phyloP scores from a whole-genome alignment of 2,888 invertebrate species.

The Tillus elongatus region DNA sequence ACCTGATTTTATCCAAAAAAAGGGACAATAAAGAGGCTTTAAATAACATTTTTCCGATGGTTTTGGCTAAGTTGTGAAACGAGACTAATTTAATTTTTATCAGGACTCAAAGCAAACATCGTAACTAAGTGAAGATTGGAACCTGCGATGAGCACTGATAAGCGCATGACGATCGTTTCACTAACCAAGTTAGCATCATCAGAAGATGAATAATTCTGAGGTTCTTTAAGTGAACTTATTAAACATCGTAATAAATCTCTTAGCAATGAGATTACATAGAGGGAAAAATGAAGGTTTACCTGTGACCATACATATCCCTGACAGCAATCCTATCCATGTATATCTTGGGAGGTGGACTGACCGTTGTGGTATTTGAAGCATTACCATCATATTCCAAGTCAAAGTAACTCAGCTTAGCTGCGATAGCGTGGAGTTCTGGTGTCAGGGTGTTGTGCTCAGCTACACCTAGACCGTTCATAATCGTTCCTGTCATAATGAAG shows the following conservation, averaged over 20 bases:
- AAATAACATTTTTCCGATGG: too few relatives aligned
- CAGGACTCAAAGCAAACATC: too few relatives aligned
- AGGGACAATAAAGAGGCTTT: too few relatives aligned
- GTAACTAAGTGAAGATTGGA: too few relatives aligned
- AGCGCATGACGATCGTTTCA: too few relatives aligned
- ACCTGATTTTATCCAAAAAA: too few relatives aligned
- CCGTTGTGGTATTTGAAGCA: neutral
- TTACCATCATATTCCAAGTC: slow-evolving; percentile 28
- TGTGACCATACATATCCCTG: slow-evolving; percentile 38
- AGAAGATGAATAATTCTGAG: neutral
- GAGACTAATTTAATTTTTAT: too few relatives aligned
- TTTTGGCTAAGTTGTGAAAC: too few relatives aligned
- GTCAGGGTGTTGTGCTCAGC: slow-evolving; percentile 34
- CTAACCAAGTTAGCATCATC: too few relatives aligned
- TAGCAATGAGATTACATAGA: too few relatives aligned
- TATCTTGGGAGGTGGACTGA: slow-evolving; percentile 18
- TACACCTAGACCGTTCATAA: slow-evolving; percentile 37
- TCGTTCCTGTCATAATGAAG: slow-evolving; percentile 31
- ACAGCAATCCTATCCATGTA: slow-evolving; percentile 35
- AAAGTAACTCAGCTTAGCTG: slow-evolving; percentile 32
- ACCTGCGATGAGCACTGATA: too few relatives aligned
- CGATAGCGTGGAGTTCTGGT: slow-evolving; percentile 28
- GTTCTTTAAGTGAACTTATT: neutral
- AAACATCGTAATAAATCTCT: neutral
- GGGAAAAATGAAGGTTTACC: too few relatives aligned